Evolutionary conservation across 2,113 vertebrate species (phyloP).

Genomic region (Megaptera novaeangliae): DNA sequence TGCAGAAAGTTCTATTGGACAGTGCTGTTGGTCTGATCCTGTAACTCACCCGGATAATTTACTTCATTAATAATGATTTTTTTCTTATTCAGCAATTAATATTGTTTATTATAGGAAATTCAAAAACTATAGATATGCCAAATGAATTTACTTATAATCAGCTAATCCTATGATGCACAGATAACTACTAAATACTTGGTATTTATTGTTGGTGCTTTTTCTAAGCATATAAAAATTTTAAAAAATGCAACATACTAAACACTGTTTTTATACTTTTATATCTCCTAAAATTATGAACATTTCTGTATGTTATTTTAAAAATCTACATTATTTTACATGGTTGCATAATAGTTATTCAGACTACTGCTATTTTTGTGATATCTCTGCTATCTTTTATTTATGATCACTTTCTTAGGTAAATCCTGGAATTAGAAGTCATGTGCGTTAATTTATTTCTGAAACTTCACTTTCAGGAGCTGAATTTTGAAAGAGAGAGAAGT

Average conservation of each 20-base stretch:
- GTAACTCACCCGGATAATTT: background rate
- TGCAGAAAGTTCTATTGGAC: background rate
- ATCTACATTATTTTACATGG: background rate
- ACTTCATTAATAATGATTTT: background rate
- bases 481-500: background rate
- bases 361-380: background rate
- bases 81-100: background rate
- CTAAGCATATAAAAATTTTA: background rate
- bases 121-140: background rate
- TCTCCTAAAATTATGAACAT: background rate
- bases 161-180: background rate
- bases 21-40: background rate
- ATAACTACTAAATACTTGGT: background rate
- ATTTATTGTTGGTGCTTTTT: background rate
- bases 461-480: background rate
- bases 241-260: background rate
- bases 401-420: background rate
- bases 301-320: background rate
- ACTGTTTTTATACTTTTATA: background rate
- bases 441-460: background rate
- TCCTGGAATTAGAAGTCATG: background rate
- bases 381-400: background rate
- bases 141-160: background rate
- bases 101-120: background rate
- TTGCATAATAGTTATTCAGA: background rate